Evolutionary conservation across 2,113 vertebrate genomes (phyloP).

Genomic region (Gavialis gangeticus): DNA sequence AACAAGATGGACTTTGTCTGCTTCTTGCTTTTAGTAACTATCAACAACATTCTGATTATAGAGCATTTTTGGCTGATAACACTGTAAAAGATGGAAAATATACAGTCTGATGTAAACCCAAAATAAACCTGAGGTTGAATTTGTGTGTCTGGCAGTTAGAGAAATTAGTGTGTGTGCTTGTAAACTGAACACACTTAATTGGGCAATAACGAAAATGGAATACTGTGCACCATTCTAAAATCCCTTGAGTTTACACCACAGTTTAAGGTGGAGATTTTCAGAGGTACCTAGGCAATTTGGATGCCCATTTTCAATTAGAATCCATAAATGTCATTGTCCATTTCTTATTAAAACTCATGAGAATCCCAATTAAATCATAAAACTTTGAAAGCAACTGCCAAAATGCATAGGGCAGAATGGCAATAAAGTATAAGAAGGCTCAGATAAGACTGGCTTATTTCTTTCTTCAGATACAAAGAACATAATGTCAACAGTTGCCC

Average conservation of each 20-base stretch:
- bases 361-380: neutral
- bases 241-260: neutral
- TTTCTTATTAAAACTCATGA: neutral
- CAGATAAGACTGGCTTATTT: neutral
- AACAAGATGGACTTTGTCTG: accelerated
- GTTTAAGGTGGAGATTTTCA: neutral
- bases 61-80: neutral
- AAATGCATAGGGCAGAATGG: neutral
- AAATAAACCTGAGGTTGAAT: neutral
- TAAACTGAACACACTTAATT: neutral
- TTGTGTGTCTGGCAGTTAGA: neutral
- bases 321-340: neutral
- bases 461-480: neutral
- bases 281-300: neutral
- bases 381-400: neutral
- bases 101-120: neutral
- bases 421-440: neutral
- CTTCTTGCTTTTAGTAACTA: neutral
- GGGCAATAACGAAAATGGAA: neutral
- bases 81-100: neutral
- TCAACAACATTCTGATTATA: neutral
- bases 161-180: neutral
- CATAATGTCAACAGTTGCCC: neutral
- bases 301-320: neutral
- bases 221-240: neutral